Evolutionary conservation across 1,140 invertebrate genomes (phyloP).

Genomic region (Philotrypesis tridentata): DNA sequence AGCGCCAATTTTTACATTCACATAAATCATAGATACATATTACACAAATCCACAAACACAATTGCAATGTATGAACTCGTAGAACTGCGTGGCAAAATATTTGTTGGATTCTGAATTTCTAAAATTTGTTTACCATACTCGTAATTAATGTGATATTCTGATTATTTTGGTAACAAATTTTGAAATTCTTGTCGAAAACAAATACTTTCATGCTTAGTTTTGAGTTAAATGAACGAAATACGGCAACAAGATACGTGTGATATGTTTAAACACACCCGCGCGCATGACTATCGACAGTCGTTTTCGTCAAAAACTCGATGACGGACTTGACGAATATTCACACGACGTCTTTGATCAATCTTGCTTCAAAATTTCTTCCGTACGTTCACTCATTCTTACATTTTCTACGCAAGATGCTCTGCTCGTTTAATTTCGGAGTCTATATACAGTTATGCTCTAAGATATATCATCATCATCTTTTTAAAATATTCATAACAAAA

Average conservation of each 20-base stretch:
- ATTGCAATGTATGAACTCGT: not conserved
- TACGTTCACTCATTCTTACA: not conserved
- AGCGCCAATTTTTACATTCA: constrained; percentile 42
- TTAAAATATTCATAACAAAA: not conserved
- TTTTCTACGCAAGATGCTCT: not conserved
- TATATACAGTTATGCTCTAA: not conserved
- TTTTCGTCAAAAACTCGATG: not conserved
- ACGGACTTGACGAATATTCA: constrained; percentile 53
- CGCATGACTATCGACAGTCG: not conserved
- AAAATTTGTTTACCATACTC: not conserved
- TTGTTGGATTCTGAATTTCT: not conserved
- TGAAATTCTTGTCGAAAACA: not conserved
- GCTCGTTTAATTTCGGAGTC: not conserved
- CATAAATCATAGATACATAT: not conserved
- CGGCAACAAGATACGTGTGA: not conserved
- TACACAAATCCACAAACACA: not conserved
- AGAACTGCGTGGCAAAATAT: not conserved
- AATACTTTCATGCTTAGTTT: not conserved
- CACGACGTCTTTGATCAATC: constrained; percentile 48
- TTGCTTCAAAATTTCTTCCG: constrained; percentile 5
- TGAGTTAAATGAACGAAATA: not conserved
- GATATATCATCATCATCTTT: not conserved
- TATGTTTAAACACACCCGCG: not conserved
- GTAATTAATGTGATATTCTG: not conserved
- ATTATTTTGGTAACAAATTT: not conserved